Conservation (phyloP, 2,113 vertebrate genomes). For the Otus sunia region DNA sequence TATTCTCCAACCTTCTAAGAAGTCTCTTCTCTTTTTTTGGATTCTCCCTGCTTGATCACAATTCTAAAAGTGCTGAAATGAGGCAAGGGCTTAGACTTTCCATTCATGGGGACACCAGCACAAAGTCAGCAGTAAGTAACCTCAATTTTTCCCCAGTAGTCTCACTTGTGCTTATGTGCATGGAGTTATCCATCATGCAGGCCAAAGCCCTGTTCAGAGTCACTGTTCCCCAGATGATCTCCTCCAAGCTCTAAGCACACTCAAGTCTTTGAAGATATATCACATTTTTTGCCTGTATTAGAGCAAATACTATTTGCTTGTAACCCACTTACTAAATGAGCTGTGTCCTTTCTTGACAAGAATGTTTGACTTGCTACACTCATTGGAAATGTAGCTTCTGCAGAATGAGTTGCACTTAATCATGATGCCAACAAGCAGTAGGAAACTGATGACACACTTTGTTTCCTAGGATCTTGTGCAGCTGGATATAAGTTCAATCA, state of each 20-base stretch:
- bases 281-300: neutral
- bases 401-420: neutral
- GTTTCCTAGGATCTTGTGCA: neutral
- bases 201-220: neutral
- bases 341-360: neutral
- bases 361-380: neutral
- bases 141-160: neutral
- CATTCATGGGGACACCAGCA: neutral
- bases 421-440: neutral
- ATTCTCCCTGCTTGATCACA: neutral
- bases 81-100: neutral
- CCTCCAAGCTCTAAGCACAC: neutral
- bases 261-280: neutral
- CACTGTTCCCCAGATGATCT: neutral
- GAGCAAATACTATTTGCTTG: neutral
- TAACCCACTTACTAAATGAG: neutral
- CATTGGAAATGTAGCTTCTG: neutral
- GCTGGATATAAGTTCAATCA: neutral
- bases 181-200: neutral
- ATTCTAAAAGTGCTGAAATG: neutral
- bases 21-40: neutral
- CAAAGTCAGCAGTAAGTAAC: neutral
- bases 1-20: neutral
- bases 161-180: fast-evolving
- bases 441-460: neutral